Evolutionary conservation across 2,888 invertebrate genomes (phyloP), one percentile per base, ranked within the genome.

Genomic region (Acanthopleura granulata): DNA sequence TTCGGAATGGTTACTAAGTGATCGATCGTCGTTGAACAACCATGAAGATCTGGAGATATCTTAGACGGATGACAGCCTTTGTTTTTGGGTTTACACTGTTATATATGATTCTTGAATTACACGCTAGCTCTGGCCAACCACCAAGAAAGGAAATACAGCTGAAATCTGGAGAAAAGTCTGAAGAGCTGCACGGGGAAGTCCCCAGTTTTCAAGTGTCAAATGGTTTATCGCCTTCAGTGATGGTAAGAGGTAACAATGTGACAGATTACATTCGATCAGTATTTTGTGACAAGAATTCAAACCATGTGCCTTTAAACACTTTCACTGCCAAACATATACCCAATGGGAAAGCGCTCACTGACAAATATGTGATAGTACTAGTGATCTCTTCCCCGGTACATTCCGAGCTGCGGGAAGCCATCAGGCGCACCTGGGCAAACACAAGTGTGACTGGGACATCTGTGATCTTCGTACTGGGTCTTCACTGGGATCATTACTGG

Each of bases 301-400:
- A 62, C 14, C 25, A 14, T 22, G 66, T 25, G 12, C 66, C 66
- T 16, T 27, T 27, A 12, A 66, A 22, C 22, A 22, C 14, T 6
- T 66, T 14, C 25, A 3, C 29, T 27, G 12, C 66, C 22, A 27
- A 27, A 66, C 66, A 3, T 66, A 16, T 27, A 1, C 29, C 29
- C 4, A 66, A 22, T 66, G 22, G 16, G 22, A 6, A 66, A 66
- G 22, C 3, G 22, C 3, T 27, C 27, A 3, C 16, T 66, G 29
- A 14, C 27, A 66, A 27, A 25, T 1, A 66, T 18, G 29, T 81
- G 50, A 49, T 78, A 0, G 72, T 82, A 3, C 30, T 80, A 9
- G 81, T 82, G 40, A 76, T 79, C 30, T 81, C 81, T 14, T 75
- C 74, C 25, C 81, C 81, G 14, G 72, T 72, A 22, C 76, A 80